A percentile compares a stretch with the other conserved stretches of the same genome.
These are phyloP conservation scores for Solea senegalensis DNA, from an alignment of 2,113 vertebrate species.

Conservation along the genomic window DNA sequence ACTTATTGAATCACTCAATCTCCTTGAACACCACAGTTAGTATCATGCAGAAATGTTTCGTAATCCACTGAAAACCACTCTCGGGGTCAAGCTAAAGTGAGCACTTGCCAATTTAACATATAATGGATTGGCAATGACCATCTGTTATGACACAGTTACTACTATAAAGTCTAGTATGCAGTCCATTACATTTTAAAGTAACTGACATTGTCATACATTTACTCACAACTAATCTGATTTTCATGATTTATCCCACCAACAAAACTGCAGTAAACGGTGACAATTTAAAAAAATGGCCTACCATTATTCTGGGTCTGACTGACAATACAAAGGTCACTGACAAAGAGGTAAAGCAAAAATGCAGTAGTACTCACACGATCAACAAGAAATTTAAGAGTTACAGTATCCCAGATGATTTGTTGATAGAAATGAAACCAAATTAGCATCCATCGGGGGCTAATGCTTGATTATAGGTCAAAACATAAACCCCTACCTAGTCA, in stretches of 20 bases:
- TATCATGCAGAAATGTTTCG: not conserved
- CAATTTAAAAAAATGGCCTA: no score
- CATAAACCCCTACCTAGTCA: constrained; percentile 28
- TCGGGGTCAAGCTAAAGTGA: constrained; percentile 4
- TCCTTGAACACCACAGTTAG: constrained; percentile 20
- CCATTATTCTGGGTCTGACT: no score
- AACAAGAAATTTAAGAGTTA: not conserved
- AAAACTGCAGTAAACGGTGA: no score
- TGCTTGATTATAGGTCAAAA: constrained; percentile 38
- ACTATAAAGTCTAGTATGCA: constrained; percentile 6
- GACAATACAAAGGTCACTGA: no score
- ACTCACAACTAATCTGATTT: no score
- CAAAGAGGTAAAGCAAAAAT: no score
- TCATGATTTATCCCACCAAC: no score
- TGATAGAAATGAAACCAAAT: not conserved
- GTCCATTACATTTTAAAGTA: not conserved
- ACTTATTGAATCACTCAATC: constrained; percentile 1
- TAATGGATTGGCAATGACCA: constrained; percentile 12
- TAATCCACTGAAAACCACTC: constrained; percentile 35
- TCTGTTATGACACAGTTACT: constrained; percentile 20
- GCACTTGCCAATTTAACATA: not conserved
- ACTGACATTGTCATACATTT: no score
- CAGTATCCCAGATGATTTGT: not conserved
- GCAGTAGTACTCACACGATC: no score
- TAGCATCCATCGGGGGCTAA: constrained; percentile 16